Evolutionary conservation across 2,113 vertebrate species (phyloP).

Genomic region (Bos taurus): DNA sequence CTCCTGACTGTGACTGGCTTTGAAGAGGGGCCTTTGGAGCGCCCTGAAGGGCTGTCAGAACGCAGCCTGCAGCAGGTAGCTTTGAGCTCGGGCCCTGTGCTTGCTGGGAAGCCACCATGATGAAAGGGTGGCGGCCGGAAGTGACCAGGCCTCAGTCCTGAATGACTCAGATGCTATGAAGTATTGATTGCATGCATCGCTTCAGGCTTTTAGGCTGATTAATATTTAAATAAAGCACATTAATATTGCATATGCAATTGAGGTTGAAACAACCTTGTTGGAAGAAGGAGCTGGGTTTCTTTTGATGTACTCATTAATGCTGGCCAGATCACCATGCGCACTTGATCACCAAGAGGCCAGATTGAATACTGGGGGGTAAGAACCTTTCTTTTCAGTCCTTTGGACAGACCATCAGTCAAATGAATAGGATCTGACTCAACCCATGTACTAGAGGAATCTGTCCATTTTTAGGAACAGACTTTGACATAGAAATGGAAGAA

Average conservation of each 20-base stretch:
- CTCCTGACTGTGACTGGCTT: neutral
- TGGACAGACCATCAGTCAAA: constrained; percentile 6
- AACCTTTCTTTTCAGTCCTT: neutral
- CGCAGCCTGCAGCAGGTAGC: neutral
- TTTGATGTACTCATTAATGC: neutral
- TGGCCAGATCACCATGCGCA: neutral
- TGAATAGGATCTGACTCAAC: neutral
- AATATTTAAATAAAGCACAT: constrained; percentile 74
- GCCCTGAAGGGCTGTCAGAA: neutral
- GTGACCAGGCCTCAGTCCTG: neutral
- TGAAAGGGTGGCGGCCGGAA: constrained; percentile 19
- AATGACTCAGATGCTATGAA: constrained; percentile 51
- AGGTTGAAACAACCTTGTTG: constrained; percentile 61
- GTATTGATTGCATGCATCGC: constrained; percentile 45
- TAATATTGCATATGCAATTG: constrained; percentile 66
- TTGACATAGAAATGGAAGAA: constrained; percentile 11
- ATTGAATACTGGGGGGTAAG: neutral
- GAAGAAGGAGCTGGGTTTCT: neutral
- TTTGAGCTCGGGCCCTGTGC: neutral
- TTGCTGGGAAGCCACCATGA: neutral
- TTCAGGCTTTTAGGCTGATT: constrained; percentile 58
- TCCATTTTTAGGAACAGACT: neutral
- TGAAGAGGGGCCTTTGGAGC: neutral
- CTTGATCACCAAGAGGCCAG: neutral
- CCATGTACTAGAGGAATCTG: neutral